A percentile compares a stretch with the other conserved stretches of the same genome.
phyloP scores from a whole-genome alignment of 2,113 vertebrate genomes.

The Mobula hypostoma region DNA sequence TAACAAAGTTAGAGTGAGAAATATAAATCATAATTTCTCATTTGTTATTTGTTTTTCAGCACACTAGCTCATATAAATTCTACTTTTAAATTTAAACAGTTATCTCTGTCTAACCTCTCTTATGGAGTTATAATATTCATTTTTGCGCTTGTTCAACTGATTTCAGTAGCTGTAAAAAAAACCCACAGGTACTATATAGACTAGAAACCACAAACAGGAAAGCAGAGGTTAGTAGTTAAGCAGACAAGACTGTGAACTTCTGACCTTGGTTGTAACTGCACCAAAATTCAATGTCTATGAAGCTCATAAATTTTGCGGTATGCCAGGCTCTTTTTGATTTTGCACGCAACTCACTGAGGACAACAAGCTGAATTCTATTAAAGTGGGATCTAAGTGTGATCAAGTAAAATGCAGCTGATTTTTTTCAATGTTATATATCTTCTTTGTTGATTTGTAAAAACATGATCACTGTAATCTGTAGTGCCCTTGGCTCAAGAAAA shows the following conservation, averaged over 20 bases:
- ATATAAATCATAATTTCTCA: neutral
- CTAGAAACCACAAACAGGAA: conserved; percentile 50
- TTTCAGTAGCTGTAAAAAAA: neutral
- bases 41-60: neutral
- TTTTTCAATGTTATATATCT: neutral
- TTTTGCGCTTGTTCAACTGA: neutral
- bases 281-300: conserved; percentile 18
- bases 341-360: neutral
- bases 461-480: neutral
- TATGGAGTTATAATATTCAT: neutral
- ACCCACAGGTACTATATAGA: neutral
- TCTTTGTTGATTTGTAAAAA: neutral
- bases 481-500: neutral
- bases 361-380: neutral
- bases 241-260: conserved; percentile 52
- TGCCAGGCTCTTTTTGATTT: conserved; percentile 26
- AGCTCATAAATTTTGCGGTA: conserved; percentile 14
- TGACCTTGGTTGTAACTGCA: conserved; percentile 47
- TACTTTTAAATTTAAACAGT: too few relatives aligned
- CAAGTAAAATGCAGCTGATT: neutral
- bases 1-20: neutral
- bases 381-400: neutral
- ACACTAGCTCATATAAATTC: neutral
- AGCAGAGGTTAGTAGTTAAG: conserved; percentile 42
- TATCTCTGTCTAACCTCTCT: neutral